Percentiles rank a stretch among this genome's conserved stretches.
Conservation (phyloP, 2,888 invertebrate genomes). For the Oscheius onirici region DNA sequence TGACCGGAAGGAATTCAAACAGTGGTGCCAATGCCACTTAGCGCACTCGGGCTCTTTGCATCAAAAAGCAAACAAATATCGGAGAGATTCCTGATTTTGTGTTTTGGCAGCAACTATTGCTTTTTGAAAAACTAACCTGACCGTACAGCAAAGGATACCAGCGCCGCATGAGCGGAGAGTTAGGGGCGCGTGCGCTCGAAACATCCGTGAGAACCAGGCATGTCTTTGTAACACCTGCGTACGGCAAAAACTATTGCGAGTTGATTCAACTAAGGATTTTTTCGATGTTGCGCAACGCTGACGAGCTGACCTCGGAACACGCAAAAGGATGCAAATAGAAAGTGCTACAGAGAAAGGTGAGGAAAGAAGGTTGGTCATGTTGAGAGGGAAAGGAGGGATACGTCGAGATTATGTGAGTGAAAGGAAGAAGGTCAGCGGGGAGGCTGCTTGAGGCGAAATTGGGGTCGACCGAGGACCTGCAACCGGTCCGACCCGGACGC, state of each 20-base stretch:
- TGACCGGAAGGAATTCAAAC: constrained; percentile 30
- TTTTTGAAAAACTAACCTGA: not conserved
- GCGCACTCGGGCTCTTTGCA: constrained; percentile 20
- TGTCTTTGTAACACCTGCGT: too few species aligned
- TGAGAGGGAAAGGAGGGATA: constrained; percentile 27
- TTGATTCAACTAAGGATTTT: not conserved
- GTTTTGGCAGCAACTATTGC: constrained; percentile 7
- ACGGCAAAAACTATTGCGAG: not conserved
- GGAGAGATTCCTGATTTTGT: constrained; percentile 15
- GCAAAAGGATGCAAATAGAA: not conserved
- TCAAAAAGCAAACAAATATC: constrained; percentile 32
- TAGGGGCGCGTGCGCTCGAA: too few species aligned
- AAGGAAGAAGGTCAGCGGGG: constrained; percentile 34
- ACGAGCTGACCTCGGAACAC: not conserved
- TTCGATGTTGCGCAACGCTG: not conserved
- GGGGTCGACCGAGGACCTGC: constrained; percentile 30
- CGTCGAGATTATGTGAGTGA: constrained; percentile 34
- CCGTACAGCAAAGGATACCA: too few species aligned
- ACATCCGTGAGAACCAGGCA: too few species aligned
- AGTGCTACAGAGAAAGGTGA: not conserved
- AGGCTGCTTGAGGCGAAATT: constrained; percentile 33
- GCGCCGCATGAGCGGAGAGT: too few species aligned
- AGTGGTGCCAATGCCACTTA: constrained; percentile 29
- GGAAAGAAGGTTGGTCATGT: constrained; percentile 1
- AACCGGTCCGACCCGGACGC: constrained; percentile 35